Evolutionary conservation across 2,113 vertebrate genomes (phyloP).

Genomic region (Miniopterus natalensis): DNA sequence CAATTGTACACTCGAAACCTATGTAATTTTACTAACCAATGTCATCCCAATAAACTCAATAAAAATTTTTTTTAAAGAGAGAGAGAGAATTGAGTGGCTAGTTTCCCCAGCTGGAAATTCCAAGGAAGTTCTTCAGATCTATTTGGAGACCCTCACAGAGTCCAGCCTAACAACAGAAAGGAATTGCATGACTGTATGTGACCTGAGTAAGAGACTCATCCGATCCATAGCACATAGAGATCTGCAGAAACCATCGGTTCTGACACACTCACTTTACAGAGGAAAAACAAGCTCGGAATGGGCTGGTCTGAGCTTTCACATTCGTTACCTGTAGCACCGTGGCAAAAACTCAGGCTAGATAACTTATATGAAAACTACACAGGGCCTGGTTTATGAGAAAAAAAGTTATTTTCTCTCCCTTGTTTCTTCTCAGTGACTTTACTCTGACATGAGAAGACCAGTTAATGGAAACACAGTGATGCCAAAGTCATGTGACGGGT

Average conservation of each 20-base stretch:
- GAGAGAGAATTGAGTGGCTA: not conserved
- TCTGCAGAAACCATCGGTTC: not conserved
- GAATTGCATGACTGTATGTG: not conserved
- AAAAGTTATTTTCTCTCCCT: not conserved
- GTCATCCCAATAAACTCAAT: not conserved
- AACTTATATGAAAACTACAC: not conserved
- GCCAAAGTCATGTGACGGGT: not conserved
- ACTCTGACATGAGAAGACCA: not conserved
- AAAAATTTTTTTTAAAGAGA: not conserved
- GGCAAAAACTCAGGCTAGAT: not conserved
- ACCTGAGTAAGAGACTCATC: not conserved
- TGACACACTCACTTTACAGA: not conserved
- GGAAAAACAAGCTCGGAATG: not conserved
- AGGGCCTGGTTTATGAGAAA: not conserved
- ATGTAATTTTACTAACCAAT: not conserved
- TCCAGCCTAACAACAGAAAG: not conserved
- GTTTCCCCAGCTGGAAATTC: not conserved
- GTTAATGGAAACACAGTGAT: not conserved
- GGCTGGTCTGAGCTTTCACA: not conserved
- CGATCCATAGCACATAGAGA: not conserved
- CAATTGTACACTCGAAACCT: not conserved
- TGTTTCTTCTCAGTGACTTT: not conserved
- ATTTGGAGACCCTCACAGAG: not conserved
- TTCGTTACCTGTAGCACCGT: not conserved
- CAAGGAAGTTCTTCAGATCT: not conserved